These are phyloP conservation scores for Eclectus roratus DNA, from an alignment of 2,113 vertebrate species.

Conservation along the genomic window DNA sequence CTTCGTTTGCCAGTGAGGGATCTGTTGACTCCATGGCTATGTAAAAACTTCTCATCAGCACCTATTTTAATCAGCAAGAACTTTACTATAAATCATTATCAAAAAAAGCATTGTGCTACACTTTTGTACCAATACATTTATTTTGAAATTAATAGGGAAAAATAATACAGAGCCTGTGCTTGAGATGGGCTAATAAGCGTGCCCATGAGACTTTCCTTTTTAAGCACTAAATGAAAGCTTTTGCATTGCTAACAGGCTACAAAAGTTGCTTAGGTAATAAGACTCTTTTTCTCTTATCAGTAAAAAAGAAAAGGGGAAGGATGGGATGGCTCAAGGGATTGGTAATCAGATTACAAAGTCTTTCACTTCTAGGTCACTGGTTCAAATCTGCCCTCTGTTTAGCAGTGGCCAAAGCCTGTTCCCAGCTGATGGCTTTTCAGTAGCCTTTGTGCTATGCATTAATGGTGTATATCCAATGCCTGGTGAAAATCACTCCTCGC, in stretches of 20 bases:
- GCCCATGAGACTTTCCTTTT: slow-evolving; percentile 70
- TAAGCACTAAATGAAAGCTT: slow-evolving; percentile 72
- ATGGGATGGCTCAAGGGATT: slow-evolving; percentile 70
- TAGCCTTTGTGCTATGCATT: slow-evolving; percentile 54
- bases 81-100: slow-evolving; percentile 64
- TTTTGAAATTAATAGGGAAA: slow-evolving; percentile 66
- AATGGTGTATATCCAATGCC: slow-evolving; percentile 47
- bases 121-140: slow-evolving; percentile 42
- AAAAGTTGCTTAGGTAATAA: slow-evolving; percentile 76
- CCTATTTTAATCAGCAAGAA: slow-evolving; percentile 57
- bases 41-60: slow-evolving; percentile 58
- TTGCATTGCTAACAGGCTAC: slow-evolving; percentile 75
- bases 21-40: slow-evolving; percentile 54
- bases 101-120: neutral
- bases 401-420: slow-evolving; percentile 69
- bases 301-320: slow-evolving; percentile 62
- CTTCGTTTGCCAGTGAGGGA: slow-evolving; percentile 1
- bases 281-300: slow-evolving; percentile 70
- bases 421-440: slow-evolving; percentile 70
- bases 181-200: slow-evolving; percentile 66
- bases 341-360: slow-evolving; percentile 77
- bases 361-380: slow-evolving; percentile 76
- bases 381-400: slow-evolving; percentile 71
- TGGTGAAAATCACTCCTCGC: slow-evolving; percentile 20
- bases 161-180: slow-evolving; percentile 52